Evolutionary conservation across 2,797 vertebrate genomes (phyloP).

Genomic region (Leontocebus nigricollis): DNA sequence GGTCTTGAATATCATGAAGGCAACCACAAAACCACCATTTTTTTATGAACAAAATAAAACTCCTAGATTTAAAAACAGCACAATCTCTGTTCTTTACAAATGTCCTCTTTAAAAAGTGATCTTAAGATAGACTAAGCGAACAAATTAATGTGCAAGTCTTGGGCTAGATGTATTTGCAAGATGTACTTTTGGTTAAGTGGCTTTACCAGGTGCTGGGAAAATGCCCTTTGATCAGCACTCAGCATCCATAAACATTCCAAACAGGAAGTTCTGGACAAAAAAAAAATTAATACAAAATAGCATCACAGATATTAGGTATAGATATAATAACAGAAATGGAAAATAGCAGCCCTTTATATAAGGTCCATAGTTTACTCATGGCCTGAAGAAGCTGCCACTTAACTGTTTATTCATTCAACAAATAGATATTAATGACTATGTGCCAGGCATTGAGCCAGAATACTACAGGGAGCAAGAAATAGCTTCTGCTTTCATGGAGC

Average conservation of each 20-base stretch:
- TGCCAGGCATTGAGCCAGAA: background rate
- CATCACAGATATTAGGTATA: background rate
- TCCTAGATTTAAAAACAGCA: background rate
- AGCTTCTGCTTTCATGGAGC: background rate
- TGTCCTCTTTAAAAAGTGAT: background rate
- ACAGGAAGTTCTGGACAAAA: background rate
- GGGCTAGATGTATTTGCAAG: background rate
- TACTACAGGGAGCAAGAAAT: background rate
- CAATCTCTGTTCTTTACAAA: conserved; percentile 15
- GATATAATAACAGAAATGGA: background rate
- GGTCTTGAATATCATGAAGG: background rate
- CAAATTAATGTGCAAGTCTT: background rate
- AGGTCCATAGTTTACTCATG: background rate
- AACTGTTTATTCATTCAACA: conserved; percentile 10
- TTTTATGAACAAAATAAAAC: conserved; percentile 38
- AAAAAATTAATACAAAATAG: conserved; percentile 21
- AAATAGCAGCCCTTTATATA: background rate
- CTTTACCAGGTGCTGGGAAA: background rate
- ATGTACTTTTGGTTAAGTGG: background rate
- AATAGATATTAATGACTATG: background rate
- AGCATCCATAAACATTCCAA: conserved; percentile 1
- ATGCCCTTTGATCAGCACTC: background rate
- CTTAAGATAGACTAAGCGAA: background rate
- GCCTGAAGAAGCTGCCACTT: background rate
- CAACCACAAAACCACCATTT: background rate